Evolutionary conservation across 2,888 invertebrate species (phyloP).

Genomic region (Argynnis bischoffii): DNA sequence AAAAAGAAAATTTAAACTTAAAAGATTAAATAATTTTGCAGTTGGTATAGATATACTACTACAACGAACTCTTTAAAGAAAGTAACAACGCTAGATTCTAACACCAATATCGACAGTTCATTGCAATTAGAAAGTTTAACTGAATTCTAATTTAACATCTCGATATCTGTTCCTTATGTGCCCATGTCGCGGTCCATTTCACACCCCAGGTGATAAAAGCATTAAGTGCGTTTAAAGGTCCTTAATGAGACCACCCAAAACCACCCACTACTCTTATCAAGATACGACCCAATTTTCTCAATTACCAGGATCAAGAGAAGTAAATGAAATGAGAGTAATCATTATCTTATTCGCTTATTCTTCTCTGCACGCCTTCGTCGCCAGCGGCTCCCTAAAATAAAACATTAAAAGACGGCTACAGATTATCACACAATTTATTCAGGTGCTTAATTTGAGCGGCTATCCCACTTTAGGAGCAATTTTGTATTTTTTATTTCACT

Average conservation of each 20-base stretch:
- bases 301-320: constrained; percentile 79
- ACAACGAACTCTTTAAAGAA: not conserved
- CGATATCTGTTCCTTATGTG: constrained; percentile 30
- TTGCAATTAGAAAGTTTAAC: constrained; percentile 23
- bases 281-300: constrained; percentile 78
- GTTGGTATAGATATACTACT: not conserved
- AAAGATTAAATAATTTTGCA: not conserved
- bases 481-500: constrained; percentile 79
- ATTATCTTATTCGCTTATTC: constrained; percentile 78
- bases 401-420: constrained; percentile 77
- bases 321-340: constrained; percentile 80
- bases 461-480: constrained; percentile 74
- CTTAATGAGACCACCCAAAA: constrained; percentile 67
- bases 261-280: constrained; percentile 71
- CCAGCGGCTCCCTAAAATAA: constrained; percentile 64
- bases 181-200: constrained; percentile 62
- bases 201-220: constrained; percentile 76
- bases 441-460: constrained; percentile 81
- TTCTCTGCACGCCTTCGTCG: constrained; percentile 59
- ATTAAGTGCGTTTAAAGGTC: constrained; percentile 77
- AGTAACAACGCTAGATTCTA: not conserved
- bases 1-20: too few relatives aligned
- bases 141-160: constrained; percentile 5
- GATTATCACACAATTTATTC: constrained; percentile 82
- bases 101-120: constrained; percentile 6